A percentile compares a stretch with the other conserved stretches of the same genome.
These are phyloP conservation scores for Trachurus trachurus DNA, from an alignment of 2,797 vertebrate species.

Conservation along the genomic window DNA sequence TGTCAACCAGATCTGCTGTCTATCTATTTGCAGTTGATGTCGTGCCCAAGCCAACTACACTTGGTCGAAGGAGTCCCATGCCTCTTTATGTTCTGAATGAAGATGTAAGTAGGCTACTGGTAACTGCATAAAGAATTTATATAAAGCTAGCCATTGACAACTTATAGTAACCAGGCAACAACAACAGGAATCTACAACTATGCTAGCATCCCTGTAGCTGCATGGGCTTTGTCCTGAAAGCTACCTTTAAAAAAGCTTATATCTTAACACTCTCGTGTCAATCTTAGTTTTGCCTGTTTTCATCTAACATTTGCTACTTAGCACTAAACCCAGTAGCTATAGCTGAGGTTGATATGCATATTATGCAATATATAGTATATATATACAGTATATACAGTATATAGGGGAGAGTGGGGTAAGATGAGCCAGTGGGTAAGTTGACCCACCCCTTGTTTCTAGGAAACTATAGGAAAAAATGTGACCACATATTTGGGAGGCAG, in stretches of 20 bases:
- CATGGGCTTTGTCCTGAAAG: not conserved
- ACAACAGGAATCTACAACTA: not conserved
- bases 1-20: not conserved
- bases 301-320: not conserved
- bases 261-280: no score
- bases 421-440: no score
- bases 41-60: slow-evolving; percentile 84
- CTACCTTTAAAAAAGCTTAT: not conserved
- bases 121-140: slow-evolving; percentile 3
- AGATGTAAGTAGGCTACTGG: no score
- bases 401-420: no score
- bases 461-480: no score
- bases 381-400: no score
- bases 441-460: no score
- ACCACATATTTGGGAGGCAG: no score
- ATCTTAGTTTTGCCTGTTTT: not conserved
- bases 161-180: not conserved
- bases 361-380: no score
- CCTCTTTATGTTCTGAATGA: slow-evolving; percentile 95
- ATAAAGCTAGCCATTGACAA: not conserved
- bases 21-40: slow-evolving; percentile 87
- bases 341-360: not conserved
- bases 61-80: slow-evolving; percentile 86
- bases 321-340: not conserved
- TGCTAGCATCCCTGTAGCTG: not conserved